phyloP scores from a whole-genome alignment of 2,888 invertebrate genomes.

The Machimus rusticus region DNA sequence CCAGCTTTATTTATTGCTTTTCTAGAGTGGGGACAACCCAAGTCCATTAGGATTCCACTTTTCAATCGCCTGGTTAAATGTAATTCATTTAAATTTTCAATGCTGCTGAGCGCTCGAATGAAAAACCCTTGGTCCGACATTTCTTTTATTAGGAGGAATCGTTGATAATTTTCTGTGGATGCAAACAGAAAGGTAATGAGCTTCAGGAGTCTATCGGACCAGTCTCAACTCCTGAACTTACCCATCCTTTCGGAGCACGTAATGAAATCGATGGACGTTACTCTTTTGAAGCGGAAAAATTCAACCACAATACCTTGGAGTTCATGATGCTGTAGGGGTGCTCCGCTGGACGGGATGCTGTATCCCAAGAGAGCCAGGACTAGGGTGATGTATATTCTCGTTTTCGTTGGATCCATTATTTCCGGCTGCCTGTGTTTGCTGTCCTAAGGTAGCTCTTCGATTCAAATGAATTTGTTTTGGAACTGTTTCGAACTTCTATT shows the following conservation, averaged over 20 bases:
- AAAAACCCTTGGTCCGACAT: background rate
- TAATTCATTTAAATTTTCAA: background rate
- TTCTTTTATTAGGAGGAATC: background rate
- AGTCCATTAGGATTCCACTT: conserved; percentile 55
- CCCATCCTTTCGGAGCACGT: conserved; percentile 2
- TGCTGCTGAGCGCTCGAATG: background rate
- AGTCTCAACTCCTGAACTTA: background rate
- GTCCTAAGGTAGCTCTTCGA: background rate
- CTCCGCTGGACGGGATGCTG: background rate
- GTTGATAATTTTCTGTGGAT: background rate
- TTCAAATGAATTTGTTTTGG: background rate
- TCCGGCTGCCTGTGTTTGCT: background rate
- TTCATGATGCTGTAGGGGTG: background rate
- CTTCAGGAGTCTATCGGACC: background rate
- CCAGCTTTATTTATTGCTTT: conserved; percentile 55
- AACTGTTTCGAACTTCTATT: background rate
- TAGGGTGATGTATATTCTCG: background rate
- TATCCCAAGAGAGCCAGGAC: background rate
- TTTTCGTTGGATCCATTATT: background rate
- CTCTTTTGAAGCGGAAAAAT: conserved; percentile 27
- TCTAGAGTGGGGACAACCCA: conserved; percentile 53
- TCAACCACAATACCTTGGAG: conserved; percentile 6
- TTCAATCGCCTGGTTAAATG: conserved; percentile 48
- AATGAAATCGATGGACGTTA: background rate
- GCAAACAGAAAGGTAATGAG: background rate